Percentiles rank a stretch among this genome's conserved stretches.
These are phyloP conservation scores for Drosophila cracens DNA, from an alignment of 2,888 invertebrate species.

Conservation along the genomic window DNA sequence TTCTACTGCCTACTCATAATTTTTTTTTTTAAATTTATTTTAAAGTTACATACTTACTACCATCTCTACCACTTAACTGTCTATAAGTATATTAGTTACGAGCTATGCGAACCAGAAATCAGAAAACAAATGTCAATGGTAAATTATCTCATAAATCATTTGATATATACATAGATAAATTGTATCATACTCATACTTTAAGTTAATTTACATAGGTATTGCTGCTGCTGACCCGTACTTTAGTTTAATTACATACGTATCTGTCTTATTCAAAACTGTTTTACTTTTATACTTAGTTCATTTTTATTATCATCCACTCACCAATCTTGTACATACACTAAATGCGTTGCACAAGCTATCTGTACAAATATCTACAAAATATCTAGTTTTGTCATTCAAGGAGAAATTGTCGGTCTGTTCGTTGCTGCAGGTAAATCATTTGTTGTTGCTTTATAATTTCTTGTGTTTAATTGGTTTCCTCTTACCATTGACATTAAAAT, in stretches of 20 bases:
- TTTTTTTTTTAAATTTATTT: constrained; percentile 26
- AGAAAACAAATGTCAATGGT: constrained; percentile 44
- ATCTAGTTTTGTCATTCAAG: not conserved
- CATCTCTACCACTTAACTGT: constrained; percentile 9
- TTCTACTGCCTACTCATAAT: constrained; percentile 24
- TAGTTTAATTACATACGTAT: not conserved
- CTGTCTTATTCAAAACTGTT: not conserved
- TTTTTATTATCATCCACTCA: constrained; percentile 6
- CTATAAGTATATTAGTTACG: constrained; percentile 32
- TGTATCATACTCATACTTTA: not conserved
- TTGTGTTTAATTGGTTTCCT: not conserved
- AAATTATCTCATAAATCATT: not conserved
- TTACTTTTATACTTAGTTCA: constrained; percentile 1
- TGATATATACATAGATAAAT: not conserved
- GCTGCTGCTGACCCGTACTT: constrained; percentile 9
- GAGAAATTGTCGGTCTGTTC: not conserved
- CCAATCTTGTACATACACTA: constrained; percentile 35
- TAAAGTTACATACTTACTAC: constrained; percentile 29
- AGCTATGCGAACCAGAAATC: constrained; percentile 28
- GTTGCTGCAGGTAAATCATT: not conserved
- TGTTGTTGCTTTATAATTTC: not conserved
- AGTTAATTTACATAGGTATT: not conserved
- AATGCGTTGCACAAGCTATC: not conserved
- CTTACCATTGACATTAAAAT: constrained; percentile 32
- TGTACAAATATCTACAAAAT: not conserved